These are phyloP conservation scores for Caloenas nicobarica DNA, from an alignment of 2,113 vertebrate species.

Conservation along the genomic window DNA sequence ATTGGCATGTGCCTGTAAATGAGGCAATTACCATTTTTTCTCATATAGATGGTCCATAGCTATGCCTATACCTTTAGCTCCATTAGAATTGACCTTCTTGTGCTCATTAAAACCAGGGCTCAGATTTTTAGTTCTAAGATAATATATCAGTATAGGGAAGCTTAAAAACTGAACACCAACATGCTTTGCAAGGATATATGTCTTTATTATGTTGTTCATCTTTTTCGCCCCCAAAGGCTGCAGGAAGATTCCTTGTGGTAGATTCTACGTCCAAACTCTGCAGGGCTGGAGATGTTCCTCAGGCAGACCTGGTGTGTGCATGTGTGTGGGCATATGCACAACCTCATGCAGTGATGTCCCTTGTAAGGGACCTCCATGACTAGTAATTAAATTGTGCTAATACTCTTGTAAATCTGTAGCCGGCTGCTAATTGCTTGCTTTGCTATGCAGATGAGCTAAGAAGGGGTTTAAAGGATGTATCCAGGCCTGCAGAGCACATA, in stretches of 20 bases:
- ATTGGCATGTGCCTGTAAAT: background rate
- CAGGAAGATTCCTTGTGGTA: background rate
- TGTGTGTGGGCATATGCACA: fast-evolving
- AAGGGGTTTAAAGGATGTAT: background rate
- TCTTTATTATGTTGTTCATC: background rate
- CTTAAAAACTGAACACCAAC: background rate
- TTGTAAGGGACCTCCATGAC: background rate
- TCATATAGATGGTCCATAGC: background rate
- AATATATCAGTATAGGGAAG: background rate
- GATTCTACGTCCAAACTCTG: background rate
- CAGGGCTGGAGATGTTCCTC: background rate
- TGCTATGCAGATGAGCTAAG: background rate
- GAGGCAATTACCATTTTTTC: background rate
- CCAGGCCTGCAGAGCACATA: background rate
- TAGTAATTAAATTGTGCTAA: background rate
- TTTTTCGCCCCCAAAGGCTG: background rate
- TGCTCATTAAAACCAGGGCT: background rate
- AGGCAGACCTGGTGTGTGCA: background rate
- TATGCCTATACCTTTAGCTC: background rate
- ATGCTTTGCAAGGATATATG: fast-evolving
- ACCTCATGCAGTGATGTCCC: background rate
- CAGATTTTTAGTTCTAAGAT: background rate
- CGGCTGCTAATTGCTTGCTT: background rate
- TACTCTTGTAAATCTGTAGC: background rate
- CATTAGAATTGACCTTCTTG: background rate